Evolutionary conservation across 1,140 invertebrate genomes (phyloP), one percentile per base, ranked within the genome.

Genomic region (Luehdorfia chinensis): DNA sequence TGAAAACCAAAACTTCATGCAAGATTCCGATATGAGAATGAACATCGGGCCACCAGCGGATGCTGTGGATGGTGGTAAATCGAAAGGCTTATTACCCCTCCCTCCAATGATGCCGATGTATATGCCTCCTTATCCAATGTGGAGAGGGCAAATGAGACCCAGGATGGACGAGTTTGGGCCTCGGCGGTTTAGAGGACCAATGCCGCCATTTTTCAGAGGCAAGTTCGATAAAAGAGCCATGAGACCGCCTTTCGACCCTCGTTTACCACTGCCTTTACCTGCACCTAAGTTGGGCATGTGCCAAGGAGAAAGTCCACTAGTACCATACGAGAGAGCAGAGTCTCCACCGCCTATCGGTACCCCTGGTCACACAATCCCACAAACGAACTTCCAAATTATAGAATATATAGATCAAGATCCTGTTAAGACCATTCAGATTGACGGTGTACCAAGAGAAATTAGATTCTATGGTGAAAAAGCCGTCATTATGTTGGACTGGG

Each of bases 391-490:
- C 7, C 78, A 80, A 55, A 62, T 92, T 0, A 44, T 93, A 1
- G 89, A 93, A 11, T 89, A 89, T 36, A 91, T 92, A 6, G 84
- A 90, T 15, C 87, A 89, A 43, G 92, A 94, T 62, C 89, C 90
- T 0, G 92, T 92, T 56, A 91, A 92, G 50, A 92, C 92, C n/a
- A 96, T 97, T 15, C 91, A 92, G 25, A 97, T 98, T 43, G 96
- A 97, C 73, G 92, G 92, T 1, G 81, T 93, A 16, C 90, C 92
- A 0, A 89, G 95, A 62, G 94, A 97, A 74, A 93, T 98, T 30
- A 89, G 95, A 30, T 95, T 95, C 59, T 96, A 97, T 58, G 94
- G 93, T 12, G 91, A 94, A 23, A 93, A 92, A 1, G 96, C 95
- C 0, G 90, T 97, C 11, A 92, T 96, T 2, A 93, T 97, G 61